A percentile compares a stretch with the other conserved stretches of the same genome.
phyloP scores from a whole-genome alignment of 2,888 invertebrate genomes.

The Leuctra nigra region DNA sequence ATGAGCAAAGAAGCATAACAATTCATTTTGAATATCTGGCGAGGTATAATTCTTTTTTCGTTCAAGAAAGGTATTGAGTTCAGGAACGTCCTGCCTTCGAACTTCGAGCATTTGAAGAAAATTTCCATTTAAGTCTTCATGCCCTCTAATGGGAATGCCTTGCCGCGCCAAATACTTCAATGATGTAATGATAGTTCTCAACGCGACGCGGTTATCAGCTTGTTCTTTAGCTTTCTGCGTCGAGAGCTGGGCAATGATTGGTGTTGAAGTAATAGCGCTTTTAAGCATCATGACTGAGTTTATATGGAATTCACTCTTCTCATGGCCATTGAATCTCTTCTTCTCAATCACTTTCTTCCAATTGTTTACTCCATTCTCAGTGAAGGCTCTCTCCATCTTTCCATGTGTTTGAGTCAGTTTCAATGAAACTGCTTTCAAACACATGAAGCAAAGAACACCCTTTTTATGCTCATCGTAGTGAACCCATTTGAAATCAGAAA shows the following conservation, averaged over 20 bases:
- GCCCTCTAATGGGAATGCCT: background rate
- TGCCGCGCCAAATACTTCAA: background rate
- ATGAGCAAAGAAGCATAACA: too few species aligned
- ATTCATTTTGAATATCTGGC: conserved; percentile 15
- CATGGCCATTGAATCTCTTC: too few species aligned
- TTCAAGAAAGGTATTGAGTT: background rate
- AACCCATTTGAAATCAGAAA: background rate
- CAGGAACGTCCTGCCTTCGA: background rate
- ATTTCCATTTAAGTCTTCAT: background rate
- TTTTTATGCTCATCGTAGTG: conserved; percentile 4
- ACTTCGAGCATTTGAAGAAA: background rate
- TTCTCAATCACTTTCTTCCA: conserved; percentile 10
- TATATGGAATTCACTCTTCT: conserved; percentile 3
- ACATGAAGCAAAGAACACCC: background rate
- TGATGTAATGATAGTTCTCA: background rate
- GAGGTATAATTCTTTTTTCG: conserved; percentile 3
- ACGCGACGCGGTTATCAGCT: background rate
- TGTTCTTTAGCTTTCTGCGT: conserved; percentile 1
- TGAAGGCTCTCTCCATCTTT: background rate
- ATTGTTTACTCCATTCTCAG: conserved; percentile 6
- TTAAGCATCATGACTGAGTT: background rate
- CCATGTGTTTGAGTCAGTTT: too few species aligned
- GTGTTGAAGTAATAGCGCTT: background rate
- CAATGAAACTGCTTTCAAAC: conserved; percentile 6
- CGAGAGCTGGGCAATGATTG: background rate